Conservation (phyloP, 30 jellyfish, hydroid and myxozoan genomes). For the Calvadosia cruxmelitensis region DNA sequence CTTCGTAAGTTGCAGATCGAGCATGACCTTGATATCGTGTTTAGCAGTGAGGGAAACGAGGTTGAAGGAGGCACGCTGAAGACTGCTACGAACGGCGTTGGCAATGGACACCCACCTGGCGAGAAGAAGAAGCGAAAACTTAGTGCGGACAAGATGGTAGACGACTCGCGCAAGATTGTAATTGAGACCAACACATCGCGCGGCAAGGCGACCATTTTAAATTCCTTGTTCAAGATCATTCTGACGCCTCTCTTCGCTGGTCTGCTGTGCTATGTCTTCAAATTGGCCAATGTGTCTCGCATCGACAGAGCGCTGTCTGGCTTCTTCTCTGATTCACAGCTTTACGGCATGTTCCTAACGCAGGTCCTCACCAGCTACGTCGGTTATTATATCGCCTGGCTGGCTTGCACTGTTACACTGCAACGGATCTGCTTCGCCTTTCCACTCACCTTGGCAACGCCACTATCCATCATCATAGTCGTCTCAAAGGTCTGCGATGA, state of each 20-base stretch:
- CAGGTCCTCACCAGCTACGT: constrained; percentile 37
- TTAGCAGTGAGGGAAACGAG: constrained; percentile 10
- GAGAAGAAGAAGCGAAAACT: constrained; percentile 8
- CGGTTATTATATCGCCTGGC: constrained; percentile 40
- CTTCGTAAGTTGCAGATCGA: constrained; percentile 60
- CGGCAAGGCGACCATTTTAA: constrained; percentile 72
- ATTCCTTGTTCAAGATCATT: constrained; percentile 44
- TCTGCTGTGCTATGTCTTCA: constrained; percentile 63
- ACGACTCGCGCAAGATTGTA: constrained; percentile 63
- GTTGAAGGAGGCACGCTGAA: constrained; percentile 3
- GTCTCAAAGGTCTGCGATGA: constrained; percentile 23
- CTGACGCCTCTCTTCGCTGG: constrained; percentile 52
- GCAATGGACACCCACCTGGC: constrained; percentile 6
- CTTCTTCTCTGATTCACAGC: constrained; percentile 30
- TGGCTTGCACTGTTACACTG: constrained; percentile 62
- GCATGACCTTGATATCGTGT: constrained; percentile 47
- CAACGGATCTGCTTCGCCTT: constrained; percentile 57
- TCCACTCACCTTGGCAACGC: constrained; percentile 56
- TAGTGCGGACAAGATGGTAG: constrained; percentile 4
- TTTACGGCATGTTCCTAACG: constrained; percentile 23
- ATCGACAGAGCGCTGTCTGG: constrained; percentile 25
- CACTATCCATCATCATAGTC: constrained; percentile 30
- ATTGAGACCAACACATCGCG: constrained; percentile 73
- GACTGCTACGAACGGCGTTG: neutral
- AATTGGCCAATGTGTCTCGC: constrained; percentile 40